Percentiles rank a stretch among this genome's conserved stretches.
phyloP scores from a whole-genome alignment of 2,888 invertebrate species.

The Troides oblongomaculatus region DNA sequence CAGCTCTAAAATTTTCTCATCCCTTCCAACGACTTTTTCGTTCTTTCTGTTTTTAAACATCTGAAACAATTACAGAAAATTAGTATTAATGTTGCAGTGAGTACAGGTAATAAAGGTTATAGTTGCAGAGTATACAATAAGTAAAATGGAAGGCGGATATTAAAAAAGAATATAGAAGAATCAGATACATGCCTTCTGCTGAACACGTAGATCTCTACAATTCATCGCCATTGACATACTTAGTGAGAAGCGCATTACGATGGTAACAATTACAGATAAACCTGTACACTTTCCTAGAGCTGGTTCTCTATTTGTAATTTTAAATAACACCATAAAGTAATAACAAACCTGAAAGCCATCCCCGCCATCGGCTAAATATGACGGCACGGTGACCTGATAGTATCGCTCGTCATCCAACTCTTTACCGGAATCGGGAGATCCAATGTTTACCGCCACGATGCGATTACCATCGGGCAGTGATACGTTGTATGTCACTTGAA shows the following conservation, averaged over 20 bases:
- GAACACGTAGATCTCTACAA: too few relatives aligned
- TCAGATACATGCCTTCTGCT: too few relatives aligned
- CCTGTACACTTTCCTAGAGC: too few relatives aligned
- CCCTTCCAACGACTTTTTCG: constrained; percentile 67
- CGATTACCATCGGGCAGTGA: constrained; percentile 79
- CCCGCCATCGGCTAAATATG: constrained; percentile 83
- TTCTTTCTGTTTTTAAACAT: constrained; percentile 74
- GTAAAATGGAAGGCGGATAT: too few relatives aligned
- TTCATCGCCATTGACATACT: too few relatives aligned
- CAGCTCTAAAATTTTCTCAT: constrained; percentile 70
- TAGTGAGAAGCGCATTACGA: too few relatives aligned
- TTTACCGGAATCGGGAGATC: constrained; percentile 63
- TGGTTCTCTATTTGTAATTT: too few relatives aligned
- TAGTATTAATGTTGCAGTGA: too few relatives aligned
- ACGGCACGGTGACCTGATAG: constrained; percentile 81
- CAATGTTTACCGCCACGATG: constrained; percentile 73
- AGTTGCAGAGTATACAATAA: too few relatives aligned
- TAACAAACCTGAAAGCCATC: constrained; percentile 80
- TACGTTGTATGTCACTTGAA: constrained; percentile 81
- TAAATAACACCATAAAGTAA: not conserved
- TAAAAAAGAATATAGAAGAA: too few relatives aligned
- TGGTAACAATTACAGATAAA: too few relatives aligned
- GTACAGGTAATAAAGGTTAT: too few relatives aligned
- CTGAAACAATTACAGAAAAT: constrained; percentile 45
- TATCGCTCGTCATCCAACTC: constrained; percentile 70